A percentile compares a stretch with the other conserved stretches of the same genome.
These are phyloP conservation scores for Nasonia longicornis DNA, from an alignment of 1,140 invertebrate species.

Conservation along the genomic window DNA sequence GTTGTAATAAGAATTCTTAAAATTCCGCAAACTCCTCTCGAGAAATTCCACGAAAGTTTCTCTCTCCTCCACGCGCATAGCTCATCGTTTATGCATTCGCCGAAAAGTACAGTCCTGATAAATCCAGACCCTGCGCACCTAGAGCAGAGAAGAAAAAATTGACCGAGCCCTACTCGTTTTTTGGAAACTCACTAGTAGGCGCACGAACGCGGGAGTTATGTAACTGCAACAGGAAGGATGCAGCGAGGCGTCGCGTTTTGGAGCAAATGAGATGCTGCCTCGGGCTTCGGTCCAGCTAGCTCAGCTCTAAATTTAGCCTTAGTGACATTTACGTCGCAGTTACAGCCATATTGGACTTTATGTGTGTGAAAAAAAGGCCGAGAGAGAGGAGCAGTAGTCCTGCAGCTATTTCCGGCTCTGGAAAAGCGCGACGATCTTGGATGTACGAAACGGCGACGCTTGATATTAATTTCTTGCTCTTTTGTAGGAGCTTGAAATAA, in stretches of 20 bases:
- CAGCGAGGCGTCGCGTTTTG: background rate
- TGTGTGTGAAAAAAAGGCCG: background rate
- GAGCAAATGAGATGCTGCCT: background rate
- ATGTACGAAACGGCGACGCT: background rate
- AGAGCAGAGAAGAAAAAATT: background rate
- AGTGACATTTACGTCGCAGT: constrained; percentile 12
- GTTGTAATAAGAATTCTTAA: constrained; percentile 10
- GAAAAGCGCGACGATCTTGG: background rate
- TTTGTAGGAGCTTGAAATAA: too few relatives aligned
- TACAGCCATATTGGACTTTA: constrained; percentile 15
- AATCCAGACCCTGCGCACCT: background rate
- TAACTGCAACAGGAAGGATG: background rate
- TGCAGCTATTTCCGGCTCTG: background rate
- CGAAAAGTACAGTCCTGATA: background rate
- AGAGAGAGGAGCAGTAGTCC: background rate
- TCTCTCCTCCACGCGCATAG: too few relatives aligned
- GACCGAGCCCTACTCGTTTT: background rate
- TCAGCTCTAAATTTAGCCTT: constrained; percentile 10
- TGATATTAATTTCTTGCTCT: background rate
- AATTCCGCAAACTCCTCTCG: background rate
- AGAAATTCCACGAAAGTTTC: background rate
- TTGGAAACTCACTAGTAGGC: background rate
- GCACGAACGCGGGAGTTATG: background rate
- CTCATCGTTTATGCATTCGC: background rate
- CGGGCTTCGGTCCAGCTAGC: background rate